These are phyloP conservation scores for Drosophila peninsularis DNA, from an alignment of 2,888 invertebrate genomes.

Conservation along the genomic window DNA sequence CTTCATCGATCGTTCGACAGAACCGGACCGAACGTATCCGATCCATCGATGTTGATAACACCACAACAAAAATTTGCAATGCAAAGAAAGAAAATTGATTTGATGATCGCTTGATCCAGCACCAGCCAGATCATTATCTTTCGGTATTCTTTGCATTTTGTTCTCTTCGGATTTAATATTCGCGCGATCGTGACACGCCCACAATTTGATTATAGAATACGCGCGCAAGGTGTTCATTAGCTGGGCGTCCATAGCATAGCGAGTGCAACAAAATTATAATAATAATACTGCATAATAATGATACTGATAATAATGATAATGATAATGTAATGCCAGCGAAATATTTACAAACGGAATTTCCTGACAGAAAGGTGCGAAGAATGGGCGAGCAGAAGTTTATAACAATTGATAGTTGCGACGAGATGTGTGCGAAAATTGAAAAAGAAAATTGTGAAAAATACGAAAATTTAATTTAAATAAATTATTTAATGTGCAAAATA, in stretches of 20 bases:
- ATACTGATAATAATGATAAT: slow-evolving; percentile 15
- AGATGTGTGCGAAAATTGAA: background rate
- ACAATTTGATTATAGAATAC: slow-evolving; percentile 57
- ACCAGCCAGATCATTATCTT: slow-evolving; percentile 31
- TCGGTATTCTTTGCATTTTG: slow-evolving; percentile 3
- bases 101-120: slow-evolving; percentile 64
- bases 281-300: slow-evolving; percentile 13
- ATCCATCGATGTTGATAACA: slow-evolving; percentile 58
- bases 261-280: slow-evolving; percentile 1
- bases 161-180: slow-evolving; percentile 18
- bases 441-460: background rate
- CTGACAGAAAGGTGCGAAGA: slow-evolving; percentile 39
- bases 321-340: slow-evolving; percentile 23
- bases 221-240: slow-evolving; percentile 53
- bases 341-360: slow-evolving; percentile 24
- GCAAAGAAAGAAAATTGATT: slow-evolving; percentile 79
- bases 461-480: background rate
- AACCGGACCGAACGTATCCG: slow-evolving; percentile 15
- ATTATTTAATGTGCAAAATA: background rate
- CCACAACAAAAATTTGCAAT: slow-evolving; percentile 68
- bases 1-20: slow-evolving; percentile 54
- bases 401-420: slow-evolving; percentile 51
- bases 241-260: slow-evolving; percentile 44
- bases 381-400: slow-evolving; percentile 4
- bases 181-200: slow-evolving; percentile 65